Base-by-base conservation (phyloP, 2,888 invertebrate genomes). In the Dolichomitus sp. region DNA sequence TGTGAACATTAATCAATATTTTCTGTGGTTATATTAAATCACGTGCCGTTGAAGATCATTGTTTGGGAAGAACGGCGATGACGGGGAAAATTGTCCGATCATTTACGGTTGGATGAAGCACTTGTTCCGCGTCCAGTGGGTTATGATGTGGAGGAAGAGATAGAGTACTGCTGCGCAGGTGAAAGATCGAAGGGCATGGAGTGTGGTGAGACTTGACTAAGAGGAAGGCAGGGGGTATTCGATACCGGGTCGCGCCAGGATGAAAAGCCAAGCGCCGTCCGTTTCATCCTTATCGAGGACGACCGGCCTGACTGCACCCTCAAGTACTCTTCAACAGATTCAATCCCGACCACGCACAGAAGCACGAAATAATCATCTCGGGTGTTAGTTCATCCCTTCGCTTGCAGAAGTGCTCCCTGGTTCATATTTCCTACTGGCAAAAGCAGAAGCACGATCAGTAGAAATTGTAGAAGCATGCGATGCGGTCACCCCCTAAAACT, bases 311-410 rank as follows among this genome's bases (percentile, higher is more conserved):
- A 89, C 85, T 88, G 89, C 88, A 89, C 87, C 87, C 90, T 92
- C 90, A 86, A 92, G 93, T 76, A 92, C 91, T 89, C 92, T 93
- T 89, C 90, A 92, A 88, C 88, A 89, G 91, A 92, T 93, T 92
- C 90, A 92, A 93, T 93, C 91, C 89, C 89, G 84, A 63, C 48
- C 19, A 65, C 74, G 68, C 61, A 19, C 85, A 89, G 90, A 89
- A 86, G 89, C 90, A 90, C 91, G 48, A 87, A 92, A 93, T 93
- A 93, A 93, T 93, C 91, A 92, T 91, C 90, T 89, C 77, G 77
- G 83, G 84, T 79, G 87, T 84, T 87, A 85, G 89, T 88, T 91
- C 89, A 88, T 90, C 89, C 90, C 89, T 90, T 91, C 91, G 90
- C 87, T 90, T 90, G 89, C 91, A 92, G 91, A 89, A 88, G 89